phyloP scores from a whole-genome alignment of 2,797 vertebrate genomes.

The Carcharodon carcharias region DNA sequence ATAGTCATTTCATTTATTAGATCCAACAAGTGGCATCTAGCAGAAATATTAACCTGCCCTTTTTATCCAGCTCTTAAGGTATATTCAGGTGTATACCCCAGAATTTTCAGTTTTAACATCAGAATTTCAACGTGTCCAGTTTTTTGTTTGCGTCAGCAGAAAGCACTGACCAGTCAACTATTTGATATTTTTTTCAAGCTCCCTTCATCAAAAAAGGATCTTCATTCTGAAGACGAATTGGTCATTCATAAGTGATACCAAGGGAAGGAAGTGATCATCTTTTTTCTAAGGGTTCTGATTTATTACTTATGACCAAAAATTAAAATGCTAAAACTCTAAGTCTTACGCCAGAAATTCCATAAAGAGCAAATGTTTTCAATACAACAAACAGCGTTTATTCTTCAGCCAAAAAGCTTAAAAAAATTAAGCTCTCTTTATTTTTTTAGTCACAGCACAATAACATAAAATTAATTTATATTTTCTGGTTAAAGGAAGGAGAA shows the following conservation, averaged over 20 bases:
- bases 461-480: background rate
- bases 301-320: background rate
- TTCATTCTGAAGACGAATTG: no score
- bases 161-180: no score
- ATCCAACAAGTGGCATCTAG: background rate
- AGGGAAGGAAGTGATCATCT: background rate
- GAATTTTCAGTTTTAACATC: background rate
- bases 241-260: background rate
- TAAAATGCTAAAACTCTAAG: no score
- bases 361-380: background rate
- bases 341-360: background rate
- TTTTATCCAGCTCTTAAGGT: background rate
- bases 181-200: background rate
- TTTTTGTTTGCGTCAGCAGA: background rate
- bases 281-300: background rate
- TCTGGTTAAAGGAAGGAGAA: background rate
- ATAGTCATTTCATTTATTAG: background rate
- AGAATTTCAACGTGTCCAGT: background rate
- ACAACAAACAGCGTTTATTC: background rate
- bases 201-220: background rate
- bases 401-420: background rate
- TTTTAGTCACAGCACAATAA: background rate
- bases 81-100: background rate
- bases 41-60: background rate
- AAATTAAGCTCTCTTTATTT: background rate